phyloP scores from a whole-genome alignment of 2,797 vertebrate genomes.

The Coccyzus lansbergi region DNA sequence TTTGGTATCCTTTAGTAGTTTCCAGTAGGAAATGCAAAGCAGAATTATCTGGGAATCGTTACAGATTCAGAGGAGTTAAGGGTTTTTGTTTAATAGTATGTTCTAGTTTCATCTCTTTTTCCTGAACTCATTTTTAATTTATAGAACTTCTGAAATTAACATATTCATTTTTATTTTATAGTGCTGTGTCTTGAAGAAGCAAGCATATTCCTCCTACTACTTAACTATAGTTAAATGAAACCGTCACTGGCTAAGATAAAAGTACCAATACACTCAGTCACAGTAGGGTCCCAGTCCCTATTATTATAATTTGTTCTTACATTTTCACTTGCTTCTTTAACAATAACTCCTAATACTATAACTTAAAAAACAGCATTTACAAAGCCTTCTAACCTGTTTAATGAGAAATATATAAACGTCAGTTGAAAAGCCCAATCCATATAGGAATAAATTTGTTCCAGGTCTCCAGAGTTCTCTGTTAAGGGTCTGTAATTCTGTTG shows the following conservation, averaged over 20 bases:
- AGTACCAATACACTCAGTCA: neutral
- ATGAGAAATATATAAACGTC: neutral
- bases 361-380: neutral
- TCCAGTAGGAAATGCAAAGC: neutral
- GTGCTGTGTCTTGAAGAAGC: neutral
- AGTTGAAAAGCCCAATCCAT: neutral
- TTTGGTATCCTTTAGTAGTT: neutral
- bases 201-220: neutral
- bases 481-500: neutral
- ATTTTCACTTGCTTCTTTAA: neutral
- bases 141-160: neutral
- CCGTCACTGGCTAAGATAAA: neutral
- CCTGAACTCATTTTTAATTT: neutral
- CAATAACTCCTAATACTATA: neutral
- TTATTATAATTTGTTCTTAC: neutral
- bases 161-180: neutral
- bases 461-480: neutral
- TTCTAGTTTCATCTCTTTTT: neutral
- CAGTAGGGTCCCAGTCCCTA: neutral
- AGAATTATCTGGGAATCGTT: neutral
- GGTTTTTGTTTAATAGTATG: neutral
- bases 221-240: neutral
- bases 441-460: neutral
- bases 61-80: neutral
- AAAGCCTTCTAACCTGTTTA: neutral